These are phyloP conservation scores for Thysanoteuthis rhombus DNA, from an alignment of 2,888 invertebrate genomes.

Conservation along the genomic window DNA sequence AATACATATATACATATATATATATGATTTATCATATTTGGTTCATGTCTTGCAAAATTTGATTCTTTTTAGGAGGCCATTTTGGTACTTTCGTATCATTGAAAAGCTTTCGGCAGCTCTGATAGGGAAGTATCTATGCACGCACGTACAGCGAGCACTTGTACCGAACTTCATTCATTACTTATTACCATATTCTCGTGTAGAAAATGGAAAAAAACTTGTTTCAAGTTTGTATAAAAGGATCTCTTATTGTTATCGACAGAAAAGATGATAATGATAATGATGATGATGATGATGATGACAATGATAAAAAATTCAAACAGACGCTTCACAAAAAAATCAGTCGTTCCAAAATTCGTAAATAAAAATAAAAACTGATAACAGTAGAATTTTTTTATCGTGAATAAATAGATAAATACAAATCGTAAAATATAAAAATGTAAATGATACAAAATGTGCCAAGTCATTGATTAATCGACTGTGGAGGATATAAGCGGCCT, in stretches of 20 bases:
- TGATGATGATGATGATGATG: background rate
- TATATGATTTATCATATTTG: too few species aligned
- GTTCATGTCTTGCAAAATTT: too few species aligned
- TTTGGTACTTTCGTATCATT: too few species aligned
- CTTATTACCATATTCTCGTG: background rate
- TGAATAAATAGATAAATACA: too few species aligned
- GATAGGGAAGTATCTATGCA: too few species aligned
- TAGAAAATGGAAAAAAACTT: background rate
- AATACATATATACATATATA: too few species aligned
- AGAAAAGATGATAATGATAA: too few species aligned
- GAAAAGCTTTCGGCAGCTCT: too few species aligned
- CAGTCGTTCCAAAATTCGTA: background rate
- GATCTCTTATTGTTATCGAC: background rate
- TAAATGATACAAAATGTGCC: background rate
- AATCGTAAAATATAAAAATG: background rate
- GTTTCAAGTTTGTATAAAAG: background rate
- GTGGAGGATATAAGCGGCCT: background rate
- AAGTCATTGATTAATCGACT: background rate
- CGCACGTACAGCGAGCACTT: too few species aligned
- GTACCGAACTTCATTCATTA: background rate
- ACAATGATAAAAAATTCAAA: background rate
- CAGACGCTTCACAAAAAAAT: too few species aligned
- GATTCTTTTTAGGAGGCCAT: too few species aligned
- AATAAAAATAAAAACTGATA: background rate
- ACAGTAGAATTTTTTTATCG: background rate